These are phyloP conservation scores for Lasius fuliginosus DNA, from an alignment of 2,888 invertebrate genomes.

Conservation along the genomic window DNA sequence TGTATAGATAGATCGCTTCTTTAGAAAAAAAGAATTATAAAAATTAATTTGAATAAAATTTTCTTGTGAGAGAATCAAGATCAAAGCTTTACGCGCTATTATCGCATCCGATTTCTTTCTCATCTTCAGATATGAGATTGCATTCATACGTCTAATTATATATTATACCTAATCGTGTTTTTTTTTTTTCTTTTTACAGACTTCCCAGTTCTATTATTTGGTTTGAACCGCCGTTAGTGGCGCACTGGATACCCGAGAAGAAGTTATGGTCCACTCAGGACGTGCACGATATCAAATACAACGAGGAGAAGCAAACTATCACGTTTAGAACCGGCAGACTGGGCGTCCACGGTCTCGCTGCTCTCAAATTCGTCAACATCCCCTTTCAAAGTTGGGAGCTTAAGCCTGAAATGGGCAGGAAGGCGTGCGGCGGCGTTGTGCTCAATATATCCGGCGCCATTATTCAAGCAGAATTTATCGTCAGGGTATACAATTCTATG, in stretches of 20 bases:
- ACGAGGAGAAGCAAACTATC: slow-evolving; percentile 93
- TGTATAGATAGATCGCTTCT: not conserved
- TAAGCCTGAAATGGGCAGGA: slow-evolving; percentile 89
- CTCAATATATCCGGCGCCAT: slow-evolving; percentile 88
- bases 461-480: slow-evolving; percentile 88
- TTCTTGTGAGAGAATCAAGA: not conserved
- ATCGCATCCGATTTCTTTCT: not conserved
- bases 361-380: slow-evolving; percentile 92
- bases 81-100: not conserved
- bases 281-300: slow-evolving; percentile 93
- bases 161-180: not conserved
- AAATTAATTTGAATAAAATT: not conserved
- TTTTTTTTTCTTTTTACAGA: slow-evolving; percentile 29
- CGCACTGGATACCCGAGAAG: slow-evolving; percentile 90
- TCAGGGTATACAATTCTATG: slow-evolving; percentile 81
- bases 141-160: not conserved
- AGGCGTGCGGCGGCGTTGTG: slow-evolving; percentile 82
- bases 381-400: slow-evolving; percentile 96
- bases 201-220: slow-evolving; percentile 91
- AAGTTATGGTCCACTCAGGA: slow-evolving; percentile 90
- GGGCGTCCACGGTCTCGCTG: slow-evolving; percentile 90
- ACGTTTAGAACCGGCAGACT: slow-evolving; percentile 92
- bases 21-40: not conserved
- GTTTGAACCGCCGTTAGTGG: slow-evolving; percentile 93
- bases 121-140: not conserved